Conservation (phyloP, 2,888 invertebrate genomes). For the Lobophora halterata region DNA sequence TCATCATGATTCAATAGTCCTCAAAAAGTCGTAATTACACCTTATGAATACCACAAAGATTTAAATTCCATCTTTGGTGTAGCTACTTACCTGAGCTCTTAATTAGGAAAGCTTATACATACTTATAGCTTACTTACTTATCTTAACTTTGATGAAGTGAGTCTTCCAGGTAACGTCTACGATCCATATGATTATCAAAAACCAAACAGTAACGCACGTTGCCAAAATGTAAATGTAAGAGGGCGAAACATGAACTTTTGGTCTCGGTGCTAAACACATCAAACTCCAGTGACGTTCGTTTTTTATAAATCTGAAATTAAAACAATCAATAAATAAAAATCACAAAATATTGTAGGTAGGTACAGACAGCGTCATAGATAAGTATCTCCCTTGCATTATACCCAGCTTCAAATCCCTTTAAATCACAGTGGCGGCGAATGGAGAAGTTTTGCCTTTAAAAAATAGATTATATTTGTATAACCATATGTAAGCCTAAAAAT, state of each 20-base stretch:
- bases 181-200: constrained; percentile 10
- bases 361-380: too few species aligned
- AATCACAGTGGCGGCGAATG: too few species aligned
- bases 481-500: too few species aligned
- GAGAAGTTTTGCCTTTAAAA: too few species aligned
- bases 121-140: constrained; percentile 6
- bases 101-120: neutral
- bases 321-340: neutral
- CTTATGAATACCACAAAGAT: too few species aligned
- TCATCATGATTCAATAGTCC: too few species aligned
- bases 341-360: too few species aligned
- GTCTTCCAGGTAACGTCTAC: constrained; percentile 9
- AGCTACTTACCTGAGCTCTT: neutral
- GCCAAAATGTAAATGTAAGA: constrained; percentile 5
- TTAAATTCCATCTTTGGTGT: too few species aligned
- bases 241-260: neutral
- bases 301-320: constrained; percentile 11
- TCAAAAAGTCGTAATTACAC: too few species aligned
- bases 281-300: constrained; percentile 5
- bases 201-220: constrained; percentile 4
- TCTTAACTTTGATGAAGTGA: constrained; percentile 11
- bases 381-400: too few species aligned
- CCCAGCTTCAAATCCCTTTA: too few species aligned
- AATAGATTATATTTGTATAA: too few species aligned
- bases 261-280: constrained; percentile 2